phyloP scores from a whole-genome alignment of 2,113 vertebrate species.

The Taxidea taxus region DNA sequence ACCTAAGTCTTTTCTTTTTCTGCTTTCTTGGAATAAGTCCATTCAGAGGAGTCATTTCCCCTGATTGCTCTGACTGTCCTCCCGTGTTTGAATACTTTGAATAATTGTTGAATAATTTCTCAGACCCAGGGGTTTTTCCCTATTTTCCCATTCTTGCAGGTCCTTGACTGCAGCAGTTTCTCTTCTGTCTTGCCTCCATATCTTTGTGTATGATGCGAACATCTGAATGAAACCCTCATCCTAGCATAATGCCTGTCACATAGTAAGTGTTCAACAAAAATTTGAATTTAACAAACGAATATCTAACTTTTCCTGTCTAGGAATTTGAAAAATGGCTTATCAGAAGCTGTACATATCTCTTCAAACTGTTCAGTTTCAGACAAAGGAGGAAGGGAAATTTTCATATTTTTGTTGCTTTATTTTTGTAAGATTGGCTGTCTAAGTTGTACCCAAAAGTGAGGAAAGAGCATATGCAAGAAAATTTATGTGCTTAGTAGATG shows the following conservation, averaged over 20 bases:
- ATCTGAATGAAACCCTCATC: constrained; percentile 11
- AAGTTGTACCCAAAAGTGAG: neutral
- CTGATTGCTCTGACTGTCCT: neutral
- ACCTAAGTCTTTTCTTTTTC: neutral
- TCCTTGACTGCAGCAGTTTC: neutral
- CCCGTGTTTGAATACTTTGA: neutral
- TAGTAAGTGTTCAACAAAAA: constrained; percentile 23
- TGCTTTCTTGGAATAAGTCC: neutral
- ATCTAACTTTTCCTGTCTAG: neutral
- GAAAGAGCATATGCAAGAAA: neutral
- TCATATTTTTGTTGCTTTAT: neutral
- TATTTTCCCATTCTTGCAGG: neutral
- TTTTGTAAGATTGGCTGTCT: neutral
- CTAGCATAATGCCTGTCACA: neutral
- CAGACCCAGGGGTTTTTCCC: neutral
- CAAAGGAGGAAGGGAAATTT: neutral
- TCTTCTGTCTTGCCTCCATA: neutral
- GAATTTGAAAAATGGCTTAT: constrained; percentile 6
- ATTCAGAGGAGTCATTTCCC: neutral
- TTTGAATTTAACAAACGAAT: neutral
- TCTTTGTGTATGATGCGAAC: neutral
- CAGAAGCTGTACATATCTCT: neutral
- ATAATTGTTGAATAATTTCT: neutral
- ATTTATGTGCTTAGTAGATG: neutral
- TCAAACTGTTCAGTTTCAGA: neutral